Evolutionary conservation across 2,888 invertebrate genomes (phyloP), one percentile per base, ranked within the genome.

Genomic region (Chrysolina americana): DNA sequence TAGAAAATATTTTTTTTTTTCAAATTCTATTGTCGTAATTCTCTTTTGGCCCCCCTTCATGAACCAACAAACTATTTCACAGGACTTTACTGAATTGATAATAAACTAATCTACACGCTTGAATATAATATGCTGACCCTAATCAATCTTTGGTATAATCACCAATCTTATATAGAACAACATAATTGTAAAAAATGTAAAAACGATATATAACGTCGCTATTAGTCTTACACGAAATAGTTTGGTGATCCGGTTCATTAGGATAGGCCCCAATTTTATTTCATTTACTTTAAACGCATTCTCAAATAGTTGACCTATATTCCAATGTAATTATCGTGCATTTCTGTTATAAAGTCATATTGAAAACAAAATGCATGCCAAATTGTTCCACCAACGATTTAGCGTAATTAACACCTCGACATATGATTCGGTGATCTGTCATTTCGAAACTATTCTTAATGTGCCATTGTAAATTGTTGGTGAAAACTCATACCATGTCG

Each of bases 371-470:
- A 65, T 68, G 44, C 28, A 44, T 78, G 78, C 78, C 78, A 78
- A 76, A 68, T 70, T 69, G 75, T 75, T 77, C 70, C 68, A 72
- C 78, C 73, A 76, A 63, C 75, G 62, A 78, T 78, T 77, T 77
- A 76, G 65, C 72, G 72, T 77, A 78, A 78, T 77, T 78, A 78
- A 78, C 78, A 78, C 78, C 75, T 75, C 71, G 41, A 50, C 65
- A 65, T 62, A 75, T 75, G 75, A 74, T 74, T 70, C 68, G 73
- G 71, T 70, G 17, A 41, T 56, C 53, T 48, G 50, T 36, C 36
- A 36, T 36, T 36, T 6, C 8, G 36, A 36, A 36, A 36, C 36
- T 36, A 36, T 36, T 6, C 8, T 36, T 36, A 36, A 36, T 36
- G 0, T 36, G 8, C 36, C 8, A 36, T 36, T 36, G 36, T 36